Evolutionary conservation across 2,888 invertebrate genomes (phyloP).

Genomic region (Dryobota labecula): DNA sequence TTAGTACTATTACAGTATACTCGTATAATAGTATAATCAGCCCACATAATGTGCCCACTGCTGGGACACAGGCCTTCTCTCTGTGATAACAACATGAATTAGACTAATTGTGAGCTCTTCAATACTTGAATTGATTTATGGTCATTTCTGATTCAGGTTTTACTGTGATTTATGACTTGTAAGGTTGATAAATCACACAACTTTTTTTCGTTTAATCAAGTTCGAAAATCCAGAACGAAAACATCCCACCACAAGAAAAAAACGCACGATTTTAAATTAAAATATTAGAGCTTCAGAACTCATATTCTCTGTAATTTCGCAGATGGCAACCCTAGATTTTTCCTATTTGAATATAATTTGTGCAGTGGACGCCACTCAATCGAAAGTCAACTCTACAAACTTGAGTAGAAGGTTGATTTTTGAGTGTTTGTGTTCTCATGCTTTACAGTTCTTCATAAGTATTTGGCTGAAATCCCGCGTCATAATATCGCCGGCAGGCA

Average conservation of each 20-base stretch:
- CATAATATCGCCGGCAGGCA: slow-evolving; percentile 58
- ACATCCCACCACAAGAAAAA: not conserved
- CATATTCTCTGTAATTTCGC: slow-evolving; percentile 54
- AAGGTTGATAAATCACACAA: not conserved
- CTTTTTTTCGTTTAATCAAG: slow-evolving; percentile 26
- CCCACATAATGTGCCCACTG: not conserved
- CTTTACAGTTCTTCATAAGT: slow-evolving; percentile 55
- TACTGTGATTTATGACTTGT: not conserved
- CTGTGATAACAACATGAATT: not conserved
- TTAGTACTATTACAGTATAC: not conserved
- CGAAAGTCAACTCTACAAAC: slow-evolving; percentile 15
- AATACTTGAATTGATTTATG: not conserved
- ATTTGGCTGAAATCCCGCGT: slow-evolving; percentile 55
- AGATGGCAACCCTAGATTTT: slow-evolving; percentile 63
- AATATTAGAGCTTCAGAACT: slow-evolving; percentile 52
- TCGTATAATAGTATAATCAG: not conserved
- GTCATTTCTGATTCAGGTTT: not conserved
- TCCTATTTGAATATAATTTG: slow-evolving; percentile 61
- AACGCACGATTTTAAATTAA: slow-evolving; percentile 50
- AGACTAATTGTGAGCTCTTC: not conserved
- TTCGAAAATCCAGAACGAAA: slow-evolving; percentile 14
- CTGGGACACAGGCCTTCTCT: not conserved
- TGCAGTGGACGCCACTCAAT: slow-evolving; percentile 4
- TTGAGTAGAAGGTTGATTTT: slow-evolving; percentile 21
- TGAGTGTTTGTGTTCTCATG: not conserved